Conservation (phyloP, 2,797 vertebrate species). For the Argya squamiceps region DNA sequence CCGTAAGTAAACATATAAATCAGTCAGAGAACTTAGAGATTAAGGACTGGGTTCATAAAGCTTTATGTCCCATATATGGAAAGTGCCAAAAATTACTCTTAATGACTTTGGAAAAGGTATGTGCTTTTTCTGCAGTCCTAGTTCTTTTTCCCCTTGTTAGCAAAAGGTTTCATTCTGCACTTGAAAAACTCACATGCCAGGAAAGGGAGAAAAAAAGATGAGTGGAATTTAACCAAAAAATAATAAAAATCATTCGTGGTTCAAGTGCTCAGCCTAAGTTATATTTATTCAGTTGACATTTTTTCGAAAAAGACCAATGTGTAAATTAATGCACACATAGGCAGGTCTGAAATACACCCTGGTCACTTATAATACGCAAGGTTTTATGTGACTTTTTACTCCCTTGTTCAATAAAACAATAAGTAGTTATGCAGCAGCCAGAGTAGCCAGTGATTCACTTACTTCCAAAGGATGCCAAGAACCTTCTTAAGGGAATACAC, state of each 20-base stretch:
- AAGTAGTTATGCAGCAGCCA: slow-evolving; percentile 73
- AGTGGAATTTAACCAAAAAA: slow-evolving; percentile 66
- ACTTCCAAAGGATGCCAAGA: slow-evolving; percentile 65
- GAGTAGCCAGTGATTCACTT: slow-evolving; percentile 69
- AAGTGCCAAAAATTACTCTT: slow-evolving; percentile 35
- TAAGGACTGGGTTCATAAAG: slow-evolving; percentile 37
- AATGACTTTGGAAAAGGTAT: slow-evolving; percentile 51
- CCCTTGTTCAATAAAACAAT: slow-evolving; percentile 79
- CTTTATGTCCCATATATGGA: slow-evolving; percentile 10
- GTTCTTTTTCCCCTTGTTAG: slow-evolving; percentile 55
- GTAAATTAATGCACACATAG: slow-evolving; percentile 72
- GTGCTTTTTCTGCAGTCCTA: slow-evolving; percentile 29
- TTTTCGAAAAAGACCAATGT: slow-evolving; percentile 62
- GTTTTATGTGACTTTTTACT: slow-evolving; percentile 76
- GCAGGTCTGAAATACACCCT: slow-evolving; percentile 69
- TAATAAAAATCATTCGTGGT: slow-evolving; percentile 65
- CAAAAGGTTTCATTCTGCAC: slow-evolving; percentile 64
- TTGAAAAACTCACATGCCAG: slow-evolving; percentile 64
- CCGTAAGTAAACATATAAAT: slow-evolving; percentile 48
- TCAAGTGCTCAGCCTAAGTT: slow-evolving; percentile 59
- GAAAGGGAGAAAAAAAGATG: slow-evolving; percentile 8
- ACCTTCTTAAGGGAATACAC: slow-evolving; percentile 69
- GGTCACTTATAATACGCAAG: slow-evolving; percentile 68
- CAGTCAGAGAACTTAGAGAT: slow-evolving; percentile 18
- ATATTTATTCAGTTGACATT: slow-evolving; percentile 62